Evolutionary conservation across 2,888 invertebrate genomes (phyloP).

Genomic region (Notodonta dromedarius): DNA sequence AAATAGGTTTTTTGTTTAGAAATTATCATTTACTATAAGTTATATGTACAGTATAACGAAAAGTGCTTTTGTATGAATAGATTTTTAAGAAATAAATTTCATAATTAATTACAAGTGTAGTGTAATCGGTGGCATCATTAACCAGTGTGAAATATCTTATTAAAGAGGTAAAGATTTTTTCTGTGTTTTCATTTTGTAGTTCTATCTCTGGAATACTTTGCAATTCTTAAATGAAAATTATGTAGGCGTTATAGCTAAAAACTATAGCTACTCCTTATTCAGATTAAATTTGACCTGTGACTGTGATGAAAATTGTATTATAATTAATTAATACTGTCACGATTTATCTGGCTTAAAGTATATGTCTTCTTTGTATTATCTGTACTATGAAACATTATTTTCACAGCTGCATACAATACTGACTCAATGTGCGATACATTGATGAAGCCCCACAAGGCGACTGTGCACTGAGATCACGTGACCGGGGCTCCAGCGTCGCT

Average conservation of each 20-base stretch:
- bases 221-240: not conserved
- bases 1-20: constrained; percentile 23
- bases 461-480: not conserved
- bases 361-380: no score
- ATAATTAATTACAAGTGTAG: constrained; percentile 39
- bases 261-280: no score
- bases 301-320: no score
- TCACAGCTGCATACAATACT: not conserved
- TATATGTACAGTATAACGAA: constrained; percentile 18
- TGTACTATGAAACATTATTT: not conserved
- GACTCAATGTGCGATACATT: not conserved
- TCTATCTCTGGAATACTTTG: not conserved
- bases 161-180: constrained; percentile 37
- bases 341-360: no score
- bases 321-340: no score
- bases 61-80: constrained; percentile 22
- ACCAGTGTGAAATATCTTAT: constrained; percentile 12
- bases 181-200: constrained; percentile 23
- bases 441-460: not conserved
- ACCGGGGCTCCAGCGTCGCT: constrained; percentile 28
- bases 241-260: no score
- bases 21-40: constrained; percentile 22
- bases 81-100: constrained; percentile 23
- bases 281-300: no score
- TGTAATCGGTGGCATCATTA: constrained; percentile 10